Percentiles rank a stretch among this genome's conserved stretches.
These are phyloP conservation scores for Pollenia amentaria DNA, from an alignment of 2,888 invertebrate species.

Conservation along the genomic window DNA sequence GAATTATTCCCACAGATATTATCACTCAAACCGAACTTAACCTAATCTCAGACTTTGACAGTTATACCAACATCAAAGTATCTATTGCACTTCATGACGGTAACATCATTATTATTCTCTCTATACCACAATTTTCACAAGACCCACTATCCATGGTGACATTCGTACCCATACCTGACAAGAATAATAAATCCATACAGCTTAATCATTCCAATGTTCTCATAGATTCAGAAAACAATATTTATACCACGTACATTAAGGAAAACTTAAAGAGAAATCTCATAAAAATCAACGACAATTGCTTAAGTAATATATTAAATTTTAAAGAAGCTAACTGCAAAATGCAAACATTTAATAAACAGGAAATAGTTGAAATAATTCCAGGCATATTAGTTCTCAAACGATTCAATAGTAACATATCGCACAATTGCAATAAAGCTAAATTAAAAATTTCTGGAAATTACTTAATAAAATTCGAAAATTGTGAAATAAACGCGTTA, in stretches of 20 bases:
- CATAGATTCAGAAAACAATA: neutral
- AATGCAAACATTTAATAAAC: constrained; percentile 19
- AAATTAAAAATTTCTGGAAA: constrained; percentile 4
- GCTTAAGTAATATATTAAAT: neutral
- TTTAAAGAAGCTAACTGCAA: neutral
- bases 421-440: neutral
- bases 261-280: neutral
- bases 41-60: too few relatives aligned
- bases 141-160: neutral
- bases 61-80: too few relatives aligned
- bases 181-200: neutral
- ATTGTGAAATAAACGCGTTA: neutral
- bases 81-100: too few relatives aligned
- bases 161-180: neutral
- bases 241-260: neutral
- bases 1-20: too few relatives aligned
- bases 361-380: constrained; percentile 3
- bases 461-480: neutral
- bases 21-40: too few relatives aligned
- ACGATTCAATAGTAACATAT: neutral
- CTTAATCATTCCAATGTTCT: neutral
- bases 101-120: too few relatives aligned
- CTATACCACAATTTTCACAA: neutral
- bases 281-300: neutral
- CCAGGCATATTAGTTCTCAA: constrained; percentile 1